Base-by-base conservation (phyloP, 2,888 invertebrate species). In the Drosophila kanekoi region DNA sequence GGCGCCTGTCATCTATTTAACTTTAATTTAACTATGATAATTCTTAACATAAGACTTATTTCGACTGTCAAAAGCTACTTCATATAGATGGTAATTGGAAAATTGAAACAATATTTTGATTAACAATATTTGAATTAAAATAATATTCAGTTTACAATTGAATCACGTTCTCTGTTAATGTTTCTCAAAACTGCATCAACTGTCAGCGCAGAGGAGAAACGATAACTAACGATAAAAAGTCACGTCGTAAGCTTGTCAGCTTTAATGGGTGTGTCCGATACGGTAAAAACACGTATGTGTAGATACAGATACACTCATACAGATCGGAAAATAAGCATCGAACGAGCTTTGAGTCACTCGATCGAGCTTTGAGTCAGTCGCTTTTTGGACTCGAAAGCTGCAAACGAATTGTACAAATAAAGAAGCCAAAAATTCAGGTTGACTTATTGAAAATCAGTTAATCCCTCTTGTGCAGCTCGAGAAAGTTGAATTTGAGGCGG, bases 251-350 rank as follows among this genome's bases (percentile, higher is more conserved):
- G 40, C 40, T 18, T 41, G 52, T 32, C 40, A 52, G 52, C n/a
- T 40, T 40, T 13, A 41, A 6, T 11, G 52, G 52, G 52, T 52
- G 52, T 52, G 52, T 40, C 52, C 52, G 5, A 32, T 28, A 16
- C 4, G 10, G 10, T 16, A 28, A 16, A 16, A 14, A 16, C 23
- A 13, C 37, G 37, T 3, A 23, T n/a, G n/a, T 40, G 10, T 8
- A 40, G 40, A 38, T 13, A 16, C 3, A 38, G 28, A 52, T 28
- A 32, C 4, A 28, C 16, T 52, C 52, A 40, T 28, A 32, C 40
- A 32, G 52, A 52, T 52, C 52, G 40, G 3, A 18, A 40, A 52
- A 40, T 13, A 16, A 40, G 16, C 16, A 32, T 18, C 52, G 32
- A 18, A 3, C 28, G 16, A 32, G 52, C 40, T 41, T 52, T 41